Percentiles rank a stretch among this genome's conserved stretches.
phyloP scores from a whole-genome alignment of 2,888 invertebrate species.

The Nyleta sp. region DNA sequence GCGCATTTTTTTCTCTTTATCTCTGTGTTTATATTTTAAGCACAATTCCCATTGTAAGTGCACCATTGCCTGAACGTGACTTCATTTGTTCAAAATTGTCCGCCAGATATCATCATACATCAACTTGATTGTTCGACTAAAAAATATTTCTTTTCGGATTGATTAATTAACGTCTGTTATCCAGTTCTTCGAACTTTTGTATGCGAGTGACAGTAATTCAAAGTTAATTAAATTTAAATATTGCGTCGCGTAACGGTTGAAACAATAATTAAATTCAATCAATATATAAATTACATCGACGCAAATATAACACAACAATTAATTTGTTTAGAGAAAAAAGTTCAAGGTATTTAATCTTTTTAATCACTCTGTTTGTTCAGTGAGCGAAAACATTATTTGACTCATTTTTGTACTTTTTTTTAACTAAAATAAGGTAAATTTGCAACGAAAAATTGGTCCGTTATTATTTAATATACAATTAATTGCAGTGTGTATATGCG shows the following conservation, averaged over 20 bases:
- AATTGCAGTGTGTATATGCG: background rate
- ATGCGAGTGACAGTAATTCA: background rate
- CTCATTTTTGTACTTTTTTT: too few relatives aligned
- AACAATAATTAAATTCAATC: too few relatives aligned
- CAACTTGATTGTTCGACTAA: conserved; percentile 3
- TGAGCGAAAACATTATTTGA: too few relatives aligned
- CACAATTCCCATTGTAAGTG: conserved; percentile 38
- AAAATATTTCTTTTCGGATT: conserved; percentile 3
- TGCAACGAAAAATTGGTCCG: too few relatives aligned
- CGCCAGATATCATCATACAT: conserved; percentile 30
- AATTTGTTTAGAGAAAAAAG: too few relatives aligned
- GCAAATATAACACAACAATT: too few relatives aligned
- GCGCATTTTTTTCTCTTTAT: conserved; percentile 33
- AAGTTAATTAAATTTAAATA: conserved; percentile 3
- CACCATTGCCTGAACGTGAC: conserved; percentile 31
- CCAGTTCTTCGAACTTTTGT: background rate
- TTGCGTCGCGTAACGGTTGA: too few relatives aligned
- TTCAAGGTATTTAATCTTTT: too few relatives aligned
- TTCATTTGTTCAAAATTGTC: conserved; percentile 39
- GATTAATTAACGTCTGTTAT: conserved; percentile 18
- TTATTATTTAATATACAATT: conserved; percentile 18
- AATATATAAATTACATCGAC: too few relatives aligned
- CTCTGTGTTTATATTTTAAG: conserved; percentile 43
- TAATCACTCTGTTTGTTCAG: too few relatives aligned
- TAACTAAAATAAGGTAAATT: too few relatives aligned